phyloP scores from a whole-genome alignment of 2,113 vertebrate genomes.

The Callithrix jacchus region DNA sequence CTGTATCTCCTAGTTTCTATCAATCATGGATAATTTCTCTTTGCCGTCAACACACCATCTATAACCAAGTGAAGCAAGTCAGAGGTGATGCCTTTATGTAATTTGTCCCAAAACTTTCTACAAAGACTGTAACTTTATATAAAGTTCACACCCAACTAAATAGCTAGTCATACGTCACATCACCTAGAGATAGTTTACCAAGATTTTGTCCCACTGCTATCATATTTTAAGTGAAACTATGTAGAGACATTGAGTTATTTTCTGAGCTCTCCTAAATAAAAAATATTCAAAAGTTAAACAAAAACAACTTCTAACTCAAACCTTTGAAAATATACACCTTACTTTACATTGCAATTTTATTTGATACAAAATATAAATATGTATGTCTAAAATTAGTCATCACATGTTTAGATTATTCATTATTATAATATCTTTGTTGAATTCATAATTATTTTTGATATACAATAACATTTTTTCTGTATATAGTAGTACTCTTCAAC shows the following conservation, averaged over 20 bases:
- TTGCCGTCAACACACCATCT: background rate
- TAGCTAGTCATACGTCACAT: background rate
- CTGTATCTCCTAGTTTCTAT: background rate
- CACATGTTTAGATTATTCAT: background rate
- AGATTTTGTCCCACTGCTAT: background rate
- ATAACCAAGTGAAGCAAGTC: background rate
- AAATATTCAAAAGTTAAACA: background rate
- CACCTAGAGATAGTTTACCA: background rate
- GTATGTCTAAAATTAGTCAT: background rate
- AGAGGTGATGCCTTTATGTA: background rate
- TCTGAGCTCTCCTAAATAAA: background rate
- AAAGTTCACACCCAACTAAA: background rate
- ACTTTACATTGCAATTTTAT: background rate
- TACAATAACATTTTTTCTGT: background rate
- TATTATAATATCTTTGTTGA: background rate
- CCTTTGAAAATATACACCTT: background rate
- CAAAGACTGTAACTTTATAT: background rate
- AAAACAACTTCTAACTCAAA: background rate
- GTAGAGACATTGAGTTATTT: background rate
- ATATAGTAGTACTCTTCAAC: background rate
- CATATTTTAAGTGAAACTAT: background rate
- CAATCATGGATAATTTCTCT: background rate
- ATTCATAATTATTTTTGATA: background rate
- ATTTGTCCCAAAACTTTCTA: background rate
- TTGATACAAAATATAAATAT: background rate